A percentile compares a stretch with the other conserved stretches of the same genome.
phyloP scores from a whole-genome alignment of 1,140 invertebrate species.

The Lucilia cuprina region DNA sequence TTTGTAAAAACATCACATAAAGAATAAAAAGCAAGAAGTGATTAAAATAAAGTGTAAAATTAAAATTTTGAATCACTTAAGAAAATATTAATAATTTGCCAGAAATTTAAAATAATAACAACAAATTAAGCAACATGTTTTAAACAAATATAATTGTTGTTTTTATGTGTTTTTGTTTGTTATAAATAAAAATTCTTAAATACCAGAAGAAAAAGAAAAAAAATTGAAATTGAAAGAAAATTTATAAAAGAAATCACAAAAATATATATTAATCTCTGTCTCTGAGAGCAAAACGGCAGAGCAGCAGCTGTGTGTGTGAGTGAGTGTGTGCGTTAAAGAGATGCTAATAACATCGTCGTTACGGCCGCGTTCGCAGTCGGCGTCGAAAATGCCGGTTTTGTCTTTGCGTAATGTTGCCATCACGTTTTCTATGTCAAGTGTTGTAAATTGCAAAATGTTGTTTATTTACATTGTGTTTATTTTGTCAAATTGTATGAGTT shows the following conservation, averaged over 20 bases:
- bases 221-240: not conserved
- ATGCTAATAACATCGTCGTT: not conserved
- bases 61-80: not conserved
- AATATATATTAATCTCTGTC: not conserved
- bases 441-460: constrained; percentile 24
- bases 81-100: not conserved
- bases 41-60: not conserved
- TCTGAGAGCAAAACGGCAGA: not conserved
- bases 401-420: not conserved
- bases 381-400: constrained; percentile 28
- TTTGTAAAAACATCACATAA: not conserved
- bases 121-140: not conserved
- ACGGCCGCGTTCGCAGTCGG: not conserved
- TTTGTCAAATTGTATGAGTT: not conserved
- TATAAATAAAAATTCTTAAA: not conserved
- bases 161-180: no score
- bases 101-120: not conserved
- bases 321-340: not conserved
- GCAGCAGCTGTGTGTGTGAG: not conserved
- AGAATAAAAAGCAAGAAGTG: not conserved
- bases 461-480: constrained; percentile 24
- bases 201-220: not conserved
- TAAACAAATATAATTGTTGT: not conserved
- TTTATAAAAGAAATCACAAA: not conserved
- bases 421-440: constrained; percentile 32